Evolutionary conservation across 2,888 invertebrate genomes (phyloP).

Genomic region (Ormia ochracea): DNA sequence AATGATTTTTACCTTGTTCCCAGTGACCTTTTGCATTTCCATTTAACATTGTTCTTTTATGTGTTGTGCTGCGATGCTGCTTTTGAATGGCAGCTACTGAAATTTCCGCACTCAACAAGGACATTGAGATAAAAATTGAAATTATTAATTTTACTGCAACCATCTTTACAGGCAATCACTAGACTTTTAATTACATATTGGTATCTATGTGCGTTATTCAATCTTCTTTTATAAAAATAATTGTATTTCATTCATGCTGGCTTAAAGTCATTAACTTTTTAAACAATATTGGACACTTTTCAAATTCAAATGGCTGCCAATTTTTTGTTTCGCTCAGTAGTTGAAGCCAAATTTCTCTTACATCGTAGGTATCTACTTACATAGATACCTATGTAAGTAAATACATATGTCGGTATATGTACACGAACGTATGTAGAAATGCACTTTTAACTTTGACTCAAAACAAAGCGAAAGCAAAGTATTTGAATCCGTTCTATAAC

Average conservation of each 20-base stretch:
- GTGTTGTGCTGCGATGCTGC: constrained; percentile 26
- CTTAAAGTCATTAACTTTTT: constrained; percentile 34
- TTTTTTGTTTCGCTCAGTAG: background rate
- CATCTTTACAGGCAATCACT: background rate
- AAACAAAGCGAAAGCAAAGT: too few relatives aligned
- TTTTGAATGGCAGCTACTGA: constrained; percentile 19
- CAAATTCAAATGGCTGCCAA: constrained; percentile 34
- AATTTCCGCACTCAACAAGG: constrained; percentile 1
- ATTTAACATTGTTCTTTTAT: constrained; percentile 20
- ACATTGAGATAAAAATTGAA: constrained; percentile 14
- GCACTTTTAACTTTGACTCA: too few relatives aligned
- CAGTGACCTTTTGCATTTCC: constrained; percentile 27
- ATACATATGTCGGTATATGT: too few relatives aligned
- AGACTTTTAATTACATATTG: background rate
- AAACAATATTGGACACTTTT: constrained; percentile 22
- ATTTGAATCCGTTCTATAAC: too few relatives aligned
- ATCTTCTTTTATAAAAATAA: constrained; percentile 53
- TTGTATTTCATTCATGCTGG: constrained; percentile 2
- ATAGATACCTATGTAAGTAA: too few relatives aligned
- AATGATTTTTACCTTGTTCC: constrained; percentile 18
- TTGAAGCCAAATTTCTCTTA: background rate
- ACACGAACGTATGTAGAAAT: too few relatives aligned
- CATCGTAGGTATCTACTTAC: background rate
- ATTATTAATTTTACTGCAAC: constrained; percentile 22
- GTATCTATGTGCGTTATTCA: background rate